A percentile compares a stretch with the other conserved stretches of the same genome.
phyloP scores from a whole-genome alignment of 2,113 vertebrate genomes.

The Todiramphus chloris region DNA sequence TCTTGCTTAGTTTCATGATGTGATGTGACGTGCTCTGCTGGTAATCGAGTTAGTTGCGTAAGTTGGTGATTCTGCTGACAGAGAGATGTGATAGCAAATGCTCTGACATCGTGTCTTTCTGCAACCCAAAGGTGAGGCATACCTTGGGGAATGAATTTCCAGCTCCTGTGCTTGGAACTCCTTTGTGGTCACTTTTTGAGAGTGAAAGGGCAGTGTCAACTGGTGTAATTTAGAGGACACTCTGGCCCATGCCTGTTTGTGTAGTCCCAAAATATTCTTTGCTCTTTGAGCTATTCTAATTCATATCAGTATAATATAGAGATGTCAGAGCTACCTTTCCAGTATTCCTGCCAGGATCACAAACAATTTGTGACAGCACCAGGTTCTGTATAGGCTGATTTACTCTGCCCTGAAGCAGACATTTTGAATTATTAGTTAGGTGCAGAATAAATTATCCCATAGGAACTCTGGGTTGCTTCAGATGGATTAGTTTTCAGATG shows the following conservation, averaged over 20 bases:
- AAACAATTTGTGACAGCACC: background rate
- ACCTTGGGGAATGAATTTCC: background rate
- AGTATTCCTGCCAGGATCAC: background rate
- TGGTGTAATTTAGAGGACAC: background rate
- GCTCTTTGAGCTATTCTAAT: background rate
- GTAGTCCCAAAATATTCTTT: background rate
- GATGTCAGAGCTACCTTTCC: background rate
- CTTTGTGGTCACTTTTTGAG: background rate
- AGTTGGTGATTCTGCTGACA: background rate
- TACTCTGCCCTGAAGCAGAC: background rate
- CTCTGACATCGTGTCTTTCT: background rate
- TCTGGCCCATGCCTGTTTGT: background rate
- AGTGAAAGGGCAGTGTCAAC: background rate
- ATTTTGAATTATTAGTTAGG: background rate
- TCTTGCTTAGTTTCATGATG: background rate
- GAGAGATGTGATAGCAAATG: background rate
- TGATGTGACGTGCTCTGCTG: background rate
- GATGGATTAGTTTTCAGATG: background rate
- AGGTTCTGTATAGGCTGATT: background rate
- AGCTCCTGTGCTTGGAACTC: background rate
- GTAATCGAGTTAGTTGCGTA: background rate
- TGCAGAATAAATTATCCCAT: background rate
- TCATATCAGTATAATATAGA: background rate
- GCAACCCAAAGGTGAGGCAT: background rate
- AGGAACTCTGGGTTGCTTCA: background rate